Percentiles rank a stretch among this genome's conserved stretches.
phyloP scores from a whole-genome alignment of 2,888 invertebrate species.

The Heliconius ismenius region DNA sequence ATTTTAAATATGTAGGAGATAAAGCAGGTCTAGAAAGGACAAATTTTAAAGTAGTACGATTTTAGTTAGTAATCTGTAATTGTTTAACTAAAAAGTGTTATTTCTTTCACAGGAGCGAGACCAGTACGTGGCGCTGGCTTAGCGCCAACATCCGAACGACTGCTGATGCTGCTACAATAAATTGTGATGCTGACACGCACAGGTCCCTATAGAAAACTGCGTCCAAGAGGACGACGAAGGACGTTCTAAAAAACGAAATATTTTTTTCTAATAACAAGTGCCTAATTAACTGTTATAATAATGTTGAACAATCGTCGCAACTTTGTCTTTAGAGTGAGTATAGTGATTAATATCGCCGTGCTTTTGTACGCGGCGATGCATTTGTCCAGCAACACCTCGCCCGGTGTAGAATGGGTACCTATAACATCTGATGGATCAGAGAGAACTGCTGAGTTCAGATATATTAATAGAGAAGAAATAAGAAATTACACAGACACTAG shows the following conservation, averaged over 20 bases:
- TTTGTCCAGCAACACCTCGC: slow-evolving; percentile 63
- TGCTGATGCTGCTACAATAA: slow-evolving; percentile 73
- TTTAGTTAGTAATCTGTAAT: too few relatives aligned
- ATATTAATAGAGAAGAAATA: slow-evolving; percentile 56
- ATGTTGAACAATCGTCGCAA: slow-evolving; percentile 83
- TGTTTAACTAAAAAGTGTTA: slow-evolving; percentile 5
- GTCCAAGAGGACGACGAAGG: slow-evolving; percentile 81
- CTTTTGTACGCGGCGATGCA: slow-evolving; percentile 87
- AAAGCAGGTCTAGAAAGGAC: not conserved
- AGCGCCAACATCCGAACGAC: slow-evolving; percentile 67
- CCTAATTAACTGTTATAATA: slow-evolving; percentile 61
- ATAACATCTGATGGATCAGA: slow-evolving; percentile 68
- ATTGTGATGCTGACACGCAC: slow-evolving; percentile 80
- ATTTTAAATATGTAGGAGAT: not conserved
- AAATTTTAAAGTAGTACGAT: not conserved
- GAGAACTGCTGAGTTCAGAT: slow-evolving; percentile 60
- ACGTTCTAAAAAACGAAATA: slow-evolving; percentile 66
- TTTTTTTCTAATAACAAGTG: slow-evolving; percentile 69
- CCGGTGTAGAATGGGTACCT: slow-evolving; percentile 68
- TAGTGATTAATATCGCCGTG: slow-evolving; percentile 87
- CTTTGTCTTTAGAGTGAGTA: slow-evolving; percentile 88
- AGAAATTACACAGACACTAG: slow-evolving; percentile 63
- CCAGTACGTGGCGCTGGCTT: slow-evolving; percentile 59
- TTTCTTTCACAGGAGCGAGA: slow-evolving; percentile 66
- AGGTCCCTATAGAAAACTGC: slow-evolving; percentile 77